Evolutionary conservation across 2,113 vertebrate genomes (phyloP).

Genomic region (Sphaerodactylus townsendi): DNA sequence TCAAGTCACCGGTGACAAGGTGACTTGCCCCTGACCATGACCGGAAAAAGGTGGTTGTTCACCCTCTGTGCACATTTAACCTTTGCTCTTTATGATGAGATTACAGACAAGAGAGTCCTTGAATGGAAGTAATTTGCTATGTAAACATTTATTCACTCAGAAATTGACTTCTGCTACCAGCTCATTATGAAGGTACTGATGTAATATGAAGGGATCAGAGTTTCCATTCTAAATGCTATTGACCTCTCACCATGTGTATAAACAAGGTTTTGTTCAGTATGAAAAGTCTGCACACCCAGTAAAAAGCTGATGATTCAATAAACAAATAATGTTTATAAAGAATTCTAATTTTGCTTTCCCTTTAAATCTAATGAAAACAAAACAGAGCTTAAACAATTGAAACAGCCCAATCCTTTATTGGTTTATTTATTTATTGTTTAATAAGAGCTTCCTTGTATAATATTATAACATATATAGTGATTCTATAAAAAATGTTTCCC

Average conservation of each 20-base stretch:
- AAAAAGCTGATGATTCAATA: neutral
- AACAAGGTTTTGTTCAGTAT: neutral
- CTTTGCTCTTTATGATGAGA: constrained; percentile 10
- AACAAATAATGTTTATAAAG: neutral
- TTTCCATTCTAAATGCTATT: neutral
- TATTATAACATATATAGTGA: neutral
- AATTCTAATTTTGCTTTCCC: neutral
- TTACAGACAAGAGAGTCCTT: neutral
- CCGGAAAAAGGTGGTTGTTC: neutral
- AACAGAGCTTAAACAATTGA: neutral
- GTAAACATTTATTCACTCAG: neutral
- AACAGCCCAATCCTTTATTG: neutral
- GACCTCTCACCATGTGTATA: neutral
- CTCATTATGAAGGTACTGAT: neutral
- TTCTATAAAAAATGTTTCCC: neutral
- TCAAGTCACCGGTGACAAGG: constrained; percentile 11
- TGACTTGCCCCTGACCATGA: neutral
- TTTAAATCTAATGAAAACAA: neutral
- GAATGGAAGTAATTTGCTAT: neutral
- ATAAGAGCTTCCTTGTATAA: neutral
- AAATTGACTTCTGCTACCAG: neutral
- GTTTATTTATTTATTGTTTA: neutral
- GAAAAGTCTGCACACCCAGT: neutral
- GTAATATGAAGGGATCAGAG: neutral
- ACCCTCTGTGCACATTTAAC: neutral